Evolutionary conservation across 1,140 invertebrate genomes (phyloP), one percentile per base, ranked within the genome.

Genomic region (Magallana angulata): DNA sequence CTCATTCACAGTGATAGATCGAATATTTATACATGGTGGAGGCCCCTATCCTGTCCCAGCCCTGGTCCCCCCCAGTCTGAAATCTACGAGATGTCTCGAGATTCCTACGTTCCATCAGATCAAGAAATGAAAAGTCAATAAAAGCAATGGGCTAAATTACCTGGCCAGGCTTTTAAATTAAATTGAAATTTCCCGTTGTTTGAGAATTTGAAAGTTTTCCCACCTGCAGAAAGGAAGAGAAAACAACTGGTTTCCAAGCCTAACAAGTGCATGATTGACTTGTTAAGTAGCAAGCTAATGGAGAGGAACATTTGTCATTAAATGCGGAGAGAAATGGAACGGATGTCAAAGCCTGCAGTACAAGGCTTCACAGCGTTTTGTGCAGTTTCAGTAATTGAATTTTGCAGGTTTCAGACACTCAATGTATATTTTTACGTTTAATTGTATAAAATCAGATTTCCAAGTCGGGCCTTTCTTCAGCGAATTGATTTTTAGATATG

Each of bases 41-140:
- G 36, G 36, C 36, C 36, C 36, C 36, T 48, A 48, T 48, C 36
- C 36, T 48, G 36, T 48, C 36, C 36, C 5, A 48, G 36, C 36
- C 36, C 36, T 48, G 36, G 36, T 48, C 36, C 36, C 36, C 36
- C 5, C 36, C 36, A 48, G 36, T 48, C 36, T 48, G 36, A 48
- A 48, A 48, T 48, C 36, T 48, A 48, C 36, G 4, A 12, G 68
- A 71, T 71, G 68, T 71, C 68, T 36, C 68, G n/a, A 24, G 7
- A 30, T 71, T 12, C 36, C 24, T 9, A 30, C 8, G 68, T 71
- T 18, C 30, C 8, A 62, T 71, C 7, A 71, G 18, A 7, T 71
- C 68, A 71, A 30, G 11, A 18, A 71, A 24, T 36, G 68, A 71
- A 71, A 71, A 71, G 68, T 71, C 68, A 71, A 71, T 71, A 71